phyloP scores from a whole-genome alignment of 2,888 invertebrate genomes.

The Sceliomorpha sp. region DNA sequence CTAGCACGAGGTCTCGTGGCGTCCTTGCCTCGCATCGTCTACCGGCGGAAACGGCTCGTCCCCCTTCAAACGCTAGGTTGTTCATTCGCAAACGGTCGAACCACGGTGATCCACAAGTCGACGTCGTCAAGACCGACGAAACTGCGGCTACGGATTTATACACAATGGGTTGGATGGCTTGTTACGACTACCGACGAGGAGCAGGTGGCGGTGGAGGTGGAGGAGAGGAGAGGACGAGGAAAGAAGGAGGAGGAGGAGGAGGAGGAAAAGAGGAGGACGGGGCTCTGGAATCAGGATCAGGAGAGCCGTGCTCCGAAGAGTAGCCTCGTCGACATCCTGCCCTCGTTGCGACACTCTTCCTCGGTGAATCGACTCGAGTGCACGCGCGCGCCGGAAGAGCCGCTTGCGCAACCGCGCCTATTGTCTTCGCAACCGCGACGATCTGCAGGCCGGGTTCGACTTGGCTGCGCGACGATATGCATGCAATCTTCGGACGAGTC shows the following conservation, averaged over 20 bases:
- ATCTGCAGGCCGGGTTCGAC: constrained; percentile 62
- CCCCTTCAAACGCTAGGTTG: constrained; percentile 61
- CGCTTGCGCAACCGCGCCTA: constrained; percentile 72
- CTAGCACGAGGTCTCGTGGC: constrained; percentile 75
- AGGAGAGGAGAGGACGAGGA: constrained; percentile 12
- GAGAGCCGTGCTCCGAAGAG: constrained; percentile 54
- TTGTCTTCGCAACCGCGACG: constrained; percentile 74
- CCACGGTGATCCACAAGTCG: constrained; percentile 48
- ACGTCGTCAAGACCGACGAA: constrained; percentile 22
- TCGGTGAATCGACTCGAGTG: constrained; percentile 58
- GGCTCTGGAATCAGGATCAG: constrained; percentile 69
- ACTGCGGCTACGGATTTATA: too few species aligned
- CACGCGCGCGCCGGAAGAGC: constrained; percentile 69
- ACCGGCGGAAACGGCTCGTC: constrained; percentile 68
- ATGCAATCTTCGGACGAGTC: constrained; percentile 52
- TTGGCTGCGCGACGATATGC: constrained; percentile 54
- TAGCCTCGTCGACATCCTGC: constrained; percentile 79
- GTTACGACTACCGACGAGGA: background rate
- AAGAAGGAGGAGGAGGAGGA: too few species aligned
- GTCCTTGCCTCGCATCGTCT: constrained; percentile 71
- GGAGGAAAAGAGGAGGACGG: constrained; percentile 58
- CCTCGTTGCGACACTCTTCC: constrained; percentile 72
- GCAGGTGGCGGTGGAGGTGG: background rate
- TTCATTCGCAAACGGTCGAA: too few species aligned
- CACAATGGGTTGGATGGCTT: too few species aligned